These are phyloP conservation scores for Numenius phaeopus DNA, from an alignment of 2,797 vertebrate species.

Conservation along the genomic window DNA sequence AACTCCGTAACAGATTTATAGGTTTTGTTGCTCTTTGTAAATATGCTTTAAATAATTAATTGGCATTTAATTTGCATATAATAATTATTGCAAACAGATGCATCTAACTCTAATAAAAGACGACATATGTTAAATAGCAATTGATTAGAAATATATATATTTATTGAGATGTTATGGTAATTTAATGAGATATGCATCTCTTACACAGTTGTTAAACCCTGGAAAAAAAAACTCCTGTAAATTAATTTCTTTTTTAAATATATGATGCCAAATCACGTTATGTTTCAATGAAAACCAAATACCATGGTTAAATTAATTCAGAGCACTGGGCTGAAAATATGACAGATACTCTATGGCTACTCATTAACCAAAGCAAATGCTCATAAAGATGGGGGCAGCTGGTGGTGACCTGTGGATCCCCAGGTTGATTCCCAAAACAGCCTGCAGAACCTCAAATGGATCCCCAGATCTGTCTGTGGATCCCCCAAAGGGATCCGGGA, in stretches of 20 bases:
- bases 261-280: neutral
- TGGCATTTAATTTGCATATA: slow-evolving; percentile 42
- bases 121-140: slow-evolving; percentile 53
- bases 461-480: neutral
- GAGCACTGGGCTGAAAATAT: neutral
- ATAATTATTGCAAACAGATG: slow-evolving; percentile 51
- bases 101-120: slow-evolving; percentile 31
- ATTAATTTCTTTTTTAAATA: slow-evolving; percentile 67
- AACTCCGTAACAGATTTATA: slow-evolving; percentile 76
- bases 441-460: neutral
- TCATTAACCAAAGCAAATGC: neutral
- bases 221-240: slow-evolving; percentile 28
- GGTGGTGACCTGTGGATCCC: neutral
- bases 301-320: slow-evolving; percentile 53
- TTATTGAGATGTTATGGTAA: slow-evolving; percentile 62
- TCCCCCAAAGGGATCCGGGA: neutral
- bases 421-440: neutral
- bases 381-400: neutral
- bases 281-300: slow-evolving; percentile 68
- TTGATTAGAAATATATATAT: slow-evolving; percentile 75
- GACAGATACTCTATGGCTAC: neutral
- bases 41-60: slow-evolving; percentile 82
- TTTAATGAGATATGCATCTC: slow-evolving; percentile 72
- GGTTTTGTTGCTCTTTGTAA: slow-evolving; percentile 76
- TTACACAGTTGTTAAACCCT: slow-evolving; percentile 42